A percentile compares a stretch with the other conserved stretches of the same genome.
Conservation (phyloP, 2,797 vertebrate species). For the Octomys mimax region DNA sequence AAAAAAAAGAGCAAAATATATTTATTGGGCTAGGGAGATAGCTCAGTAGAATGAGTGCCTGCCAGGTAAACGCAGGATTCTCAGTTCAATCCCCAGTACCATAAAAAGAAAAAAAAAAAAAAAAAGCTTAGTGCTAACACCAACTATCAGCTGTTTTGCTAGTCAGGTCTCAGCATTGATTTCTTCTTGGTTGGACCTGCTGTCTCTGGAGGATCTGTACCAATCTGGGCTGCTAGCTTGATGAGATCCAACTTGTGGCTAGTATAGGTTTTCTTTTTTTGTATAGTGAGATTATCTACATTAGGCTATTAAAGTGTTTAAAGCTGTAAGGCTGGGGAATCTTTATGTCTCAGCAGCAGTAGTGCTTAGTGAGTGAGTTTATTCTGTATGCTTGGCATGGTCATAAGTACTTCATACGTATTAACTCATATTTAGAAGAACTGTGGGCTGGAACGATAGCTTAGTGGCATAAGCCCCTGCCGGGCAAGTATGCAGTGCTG, state of each 20-base stretch:
- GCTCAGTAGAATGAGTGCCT: too few relatives aligned
- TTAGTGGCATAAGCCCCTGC: too few relatives aligned
- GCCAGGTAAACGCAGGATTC: too few relatives aligned
- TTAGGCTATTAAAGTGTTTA: conserved; percentile 44
- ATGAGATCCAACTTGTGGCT: conserved; percentile 19
- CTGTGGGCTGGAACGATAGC: too few relatives aligned
- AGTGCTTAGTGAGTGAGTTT: neutral
- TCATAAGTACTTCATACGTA: neutral
- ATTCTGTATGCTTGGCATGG: neutral
- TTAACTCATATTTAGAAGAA: conserved; percentile 27
- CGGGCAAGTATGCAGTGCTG: too few relatives aligned
- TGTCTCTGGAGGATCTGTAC: neutral
- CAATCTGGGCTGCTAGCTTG: conserved; percentile 12
- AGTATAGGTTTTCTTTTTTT: neutral
- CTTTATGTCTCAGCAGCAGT: conserved; percentile 3
- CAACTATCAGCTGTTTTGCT: neutral
- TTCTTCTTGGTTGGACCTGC: conserved; percentile 2
- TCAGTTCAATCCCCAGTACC: too few relatives aligned
- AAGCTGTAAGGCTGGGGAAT: conserved; percentile 48
- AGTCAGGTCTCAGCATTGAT: conserved; percentile 7
- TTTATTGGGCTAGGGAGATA: too few relatives aligned
- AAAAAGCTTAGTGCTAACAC: neutral
- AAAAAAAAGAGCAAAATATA: too few relatives aligned
- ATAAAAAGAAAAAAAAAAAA: too few relatives aligned
- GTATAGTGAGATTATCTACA: neutral